Percentiles rank a stretch among this genome's conserved stretches.
phyloP scores from a whole-genome alignment of 2,888 invertebrate species.

The Cotesia congregata region DNA sequence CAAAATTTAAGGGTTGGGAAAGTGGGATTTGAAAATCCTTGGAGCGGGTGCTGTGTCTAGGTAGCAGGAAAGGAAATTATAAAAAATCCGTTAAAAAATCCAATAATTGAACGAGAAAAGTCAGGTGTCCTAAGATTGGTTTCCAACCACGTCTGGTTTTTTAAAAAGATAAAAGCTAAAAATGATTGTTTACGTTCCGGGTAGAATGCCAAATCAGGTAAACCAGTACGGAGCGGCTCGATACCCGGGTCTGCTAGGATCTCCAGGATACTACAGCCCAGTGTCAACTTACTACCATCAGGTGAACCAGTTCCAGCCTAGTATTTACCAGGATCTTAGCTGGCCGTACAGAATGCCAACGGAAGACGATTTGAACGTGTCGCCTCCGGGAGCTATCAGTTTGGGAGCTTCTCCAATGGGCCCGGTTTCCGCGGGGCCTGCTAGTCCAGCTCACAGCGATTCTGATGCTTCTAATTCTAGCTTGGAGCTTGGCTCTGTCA shows the following conservation, averaged over 20 bases:
- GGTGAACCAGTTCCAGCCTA: no score
- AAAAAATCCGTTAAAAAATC: no score
- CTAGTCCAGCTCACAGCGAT: constrained; percentile 67
- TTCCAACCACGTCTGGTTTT: constrained; percentile 51
- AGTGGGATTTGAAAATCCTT: no score
- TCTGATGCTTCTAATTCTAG: constrained; percentile 68
- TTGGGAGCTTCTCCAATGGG: constrained; percentile 52
- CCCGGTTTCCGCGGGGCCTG: constrained; percentile 60
- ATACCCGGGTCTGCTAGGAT: constrained; percentile 63
- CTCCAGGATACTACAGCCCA: constrained; percentile 61
- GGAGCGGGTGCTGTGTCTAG: no score
- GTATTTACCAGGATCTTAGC: constrained; percentile 54
- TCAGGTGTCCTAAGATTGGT: neutral
- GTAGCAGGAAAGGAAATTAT: no score
- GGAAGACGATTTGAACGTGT: constrained; percentile 64
- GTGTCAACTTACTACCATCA: constrained; percentile 51
- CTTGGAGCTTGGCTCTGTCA: constrained; percentile 65
- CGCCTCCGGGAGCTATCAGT: constrained; percentile 49
- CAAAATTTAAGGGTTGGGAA: no score
- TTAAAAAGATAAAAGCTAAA: constrained; percentile 40
- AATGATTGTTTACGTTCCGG: constrained; percentile 70
- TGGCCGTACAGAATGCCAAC: constrained; percentile 68
- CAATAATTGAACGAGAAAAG: neutral
- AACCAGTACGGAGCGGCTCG: constrained; percentile 66
- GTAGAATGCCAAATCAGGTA: constrained; percentile 69